These are phyloP conservation scores for Eidolon dupreanum DNA, from an alignment of 2,797 vertebrate species.

Conservation along the genomic window DNA sequence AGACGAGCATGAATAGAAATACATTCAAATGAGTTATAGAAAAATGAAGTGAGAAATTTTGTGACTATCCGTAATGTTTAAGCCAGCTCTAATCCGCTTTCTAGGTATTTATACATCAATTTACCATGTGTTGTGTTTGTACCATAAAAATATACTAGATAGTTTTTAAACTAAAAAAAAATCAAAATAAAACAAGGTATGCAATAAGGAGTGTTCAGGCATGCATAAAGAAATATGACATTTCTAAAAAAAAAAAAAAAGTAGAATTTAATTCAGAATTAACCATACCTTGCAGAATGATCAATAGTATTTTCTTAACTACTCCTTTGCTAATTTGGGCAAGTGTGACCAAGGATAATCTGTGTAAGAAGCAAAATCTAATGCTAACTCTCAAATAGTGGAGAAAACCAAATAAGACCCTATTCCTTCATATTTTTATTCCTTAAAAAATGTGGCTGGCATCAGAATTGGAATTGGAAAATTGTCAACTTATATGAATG, in stretches of 20 bases:
- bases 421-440: background rate
- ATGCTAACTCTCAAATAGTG: background rate
- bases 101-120: background rate
- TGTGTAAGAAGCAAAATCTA: background rate
- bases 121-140: background rate
- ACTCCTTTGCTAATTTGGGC: background rate
- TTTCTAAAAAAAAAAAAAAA: conserved; percentile 6
- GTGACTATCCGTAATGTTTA: conserved; percentile 6
- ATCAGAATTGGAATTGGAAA: conserved; percentile 34
- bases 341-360: background rate
- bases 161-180: background rate
- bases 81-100: background rate
- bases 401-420: background rate
- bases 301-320: background rate
- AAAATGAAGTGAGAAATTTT: conserved; percentile 24
- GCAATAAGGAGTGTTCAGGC: background rate
- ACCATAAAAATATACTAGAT: background rate
- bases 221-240: background rate
- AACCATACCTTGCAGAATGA: background rate
- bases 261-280: conserved; percentile 46
- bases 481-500: background rate
- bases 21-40: background rate
- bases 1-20: background rate
- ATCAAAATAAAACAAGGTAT: background rate
- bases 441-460: background rate